phyloP scores from a whole-genome alignment of 1,140 invertebrate species.

The Solenopsis fugax region DNA sequence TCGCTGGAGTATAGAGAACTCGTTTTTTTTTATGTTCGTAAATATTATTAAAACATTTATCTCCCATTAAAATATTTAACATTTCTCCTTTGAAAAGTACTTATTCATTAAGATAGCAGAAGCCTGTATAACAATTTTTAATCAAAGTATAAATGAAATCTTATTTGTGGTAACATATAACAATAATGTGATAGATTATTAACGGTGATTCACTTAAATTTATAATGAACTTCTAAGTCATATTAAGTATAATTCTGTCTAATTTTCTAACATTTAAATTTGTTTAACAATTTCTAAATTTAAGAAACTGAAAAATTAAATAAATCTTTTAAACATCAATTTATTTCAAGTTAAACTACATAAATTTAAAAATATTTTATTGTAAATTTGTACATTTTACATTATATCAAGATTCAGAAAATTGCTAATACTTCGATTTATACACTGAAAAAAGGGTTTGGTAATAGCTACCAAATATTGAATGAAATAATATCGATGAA shows the following conservation, averaged over 20 bases:
- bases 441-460: no score
- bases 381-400: neutral
- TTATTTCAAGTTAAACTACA: neutral
- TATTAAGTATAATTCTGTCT: conserved; percentile 1
- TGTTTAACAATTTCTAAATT: neutral
- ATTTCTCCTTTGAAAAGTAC: neutral
- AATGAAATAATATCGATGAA: no score
- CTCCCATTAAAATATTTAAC: conserved; percentile 27
- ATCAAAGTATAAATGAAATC: neutral
- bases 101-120: neutral
- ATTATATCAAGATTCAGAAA: neutral
- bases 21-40: neutral
- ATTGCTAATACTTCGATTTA: neutral
- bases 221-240: neutral
- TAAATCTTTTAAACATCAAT: conserved; percentile 8
- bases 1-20: neutral
- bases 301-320: neutral
- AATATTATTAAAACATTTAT: conserved; percentile 36
- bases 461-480: no score
- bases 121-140: neutral
- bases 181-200: neutral
- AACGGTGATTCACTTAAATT: neutral
- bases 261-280: neutral
- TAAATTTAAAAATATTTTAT: conserved; percentile 4
- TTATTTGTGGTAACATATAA: neutral